Base-by-base conservation (phyloP, 2,797 vertebrate species). In the Oryzias dopingdopingensis region DNA sequence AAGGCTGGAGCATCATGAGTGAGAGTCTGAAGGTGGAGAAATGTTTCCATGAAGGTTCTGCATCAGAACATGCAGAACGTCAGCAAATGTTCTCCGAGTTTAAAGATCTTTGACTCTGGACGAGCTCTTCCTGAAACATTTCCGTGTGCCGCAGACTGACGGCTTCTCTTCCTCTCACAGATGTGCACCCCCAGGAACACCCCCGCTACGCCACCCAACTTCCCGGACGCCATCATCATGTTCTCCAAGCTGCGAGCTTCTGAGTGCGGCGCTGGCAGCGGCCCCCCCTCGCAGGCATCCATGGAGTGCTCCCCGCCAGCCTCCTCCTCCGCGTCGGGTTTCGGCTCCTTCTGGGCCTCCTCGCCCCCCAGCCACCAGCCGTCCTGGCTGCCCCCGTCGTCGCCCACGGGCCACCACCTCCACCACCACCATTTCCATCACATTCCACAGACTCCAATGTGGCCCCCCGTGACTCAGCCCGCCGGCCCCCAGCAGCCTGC, bases 101-200 rank as follows among this genome's bases (percentile, higher is more conserved):
- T 22, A 22, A 22, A 22, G 20, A 22, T 22, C 20, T 26, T 26
- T 26, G 26, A 26, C 5, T 26, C 26, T 26, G 4, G 20, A 2
- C 3, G 20, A 4, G 24, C 7, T 32, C 7, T 37, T 37, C 32
- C 32, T 10, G 26, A 29, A 29, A 6, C 26, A 6, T 29, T 29
- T 1, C 26, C 5, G 26, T 29, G 26, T 3, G 32, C 10, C 0
- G 3, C 3, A 12, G 32, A 37, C 2, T 47, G n/a, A 29, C 17
- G 0, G 4, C 12, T 43, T 43, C 3, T 47, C 13, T 48, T 14
- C 16, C 14, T 52, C 23, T n/a, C 14, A 13, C 17, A 97, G 96
- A 96, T 96, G 95, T 96, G 94, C 44, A 95, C 95, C n/a, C 95
- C 96, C 57, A 93, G 94, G 76, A 98, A 97, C 93, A 96, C 96